Conservation (phyloP, 2,113 vertebrate genomes). For the Mastomys natalensis region DNA sequence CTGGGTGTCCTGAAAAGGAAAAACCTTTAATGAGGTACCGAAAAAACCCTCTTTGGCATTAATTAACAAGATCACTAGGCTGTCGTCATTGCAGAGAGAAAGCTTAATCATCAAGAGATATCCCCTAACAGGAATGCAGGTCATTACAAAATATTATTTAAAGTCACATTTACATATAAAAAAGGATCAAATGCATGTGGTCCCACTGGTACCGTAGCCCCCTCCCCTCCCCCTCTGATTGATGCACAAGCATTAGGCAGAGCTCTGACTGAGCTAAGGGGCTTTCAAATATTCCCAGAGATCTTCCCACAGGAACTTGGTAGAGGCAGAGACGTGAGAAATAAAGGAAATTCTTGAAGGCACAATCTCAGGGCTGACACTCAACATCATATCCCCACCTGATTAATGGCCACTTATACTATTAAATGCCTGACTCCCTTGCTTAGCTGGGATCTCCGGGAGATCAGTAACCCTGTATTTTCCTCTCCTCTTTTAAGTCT, state of each 20-base stretch:
- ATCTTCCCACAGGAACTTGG: not conserved
- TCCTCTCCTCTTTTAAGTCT: not conserved
- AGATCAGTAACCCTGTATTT: not conserved
- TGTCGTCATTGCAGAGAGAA: constrained; percentile 75
- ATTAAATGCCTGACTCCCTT: not conserved
- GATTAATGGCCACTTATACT: not conserved
- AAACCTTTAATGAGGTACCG: constrained; percentile 75
- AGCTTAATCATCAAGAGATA: constrained; percentile 81
- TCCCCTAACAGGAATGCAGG: constrained; percentile 78
- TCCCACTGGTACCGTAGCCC: constrained; percentile 3
- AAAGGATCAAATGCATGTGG: constrained; percentile 71
- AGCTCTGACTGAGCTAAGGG: not conserved
- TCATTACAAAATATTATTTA: constrained; percentile 82
- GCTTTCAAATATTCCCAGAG: constrained; percentile 43
- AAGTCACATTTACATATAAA: constrained; percentile 82
- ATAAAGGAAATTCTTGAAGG: not conserved
- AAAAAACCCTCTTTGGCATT: constrained; percentile 77
- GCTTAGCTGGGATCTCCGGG: not conserved
- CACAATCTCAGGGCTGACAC: not conserved
- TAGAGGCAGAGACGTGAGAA: not conserved
- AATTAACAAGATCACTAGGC: constrained; percentile 82
- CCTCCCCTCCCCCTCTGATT: not conserved
- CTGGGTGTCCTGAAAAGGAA: constrained; percentile 69
- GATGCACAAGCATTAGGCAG: not conserved
- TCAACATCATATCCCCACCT: not conserved